Evolutionary conservation across 2,113 vertebrate species (phyloP).

Genomic region (Nothoprocta perdicaria): DNA sequence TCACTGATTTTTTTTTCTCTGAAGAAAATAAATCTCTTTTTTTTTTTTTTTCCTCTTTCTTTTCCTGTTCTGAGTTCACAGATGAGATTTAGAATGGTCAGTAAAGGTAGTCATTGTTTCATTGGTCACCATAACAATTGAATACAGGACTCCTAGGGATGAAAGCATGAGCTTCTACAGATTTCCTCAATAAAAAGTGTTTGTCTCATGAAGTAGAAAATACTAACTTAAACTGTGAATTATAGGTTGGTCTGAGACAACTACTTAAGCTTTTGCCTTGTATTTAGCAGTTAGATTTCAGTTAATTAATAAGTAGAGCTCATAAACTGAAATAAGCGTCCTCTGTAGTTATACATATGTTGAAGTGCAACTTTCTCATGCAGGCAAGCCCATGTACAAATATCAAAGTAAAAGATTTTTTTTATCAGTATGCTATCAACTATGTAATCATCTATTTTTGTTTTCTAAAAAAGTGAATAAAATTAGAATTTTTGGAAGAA

Average conservation of each 20-base stretch:
- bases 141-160: neutral
- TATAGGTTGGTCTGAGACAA: neutral
- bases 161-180: neutral
- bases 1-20: neutral
- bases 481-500: neutral
- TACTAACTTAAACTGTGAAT: neutral
- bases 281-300: neutral
- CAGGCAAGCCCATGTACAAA: neutral
- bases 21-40: neutral
- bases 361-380: neutral
- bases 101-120: neutral
- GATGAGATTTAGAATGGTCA: neutral
- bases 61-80: neutral
- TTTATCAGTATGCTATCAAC: neutral
- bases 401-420: neutral
- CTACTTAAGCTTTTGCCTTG: neutral
- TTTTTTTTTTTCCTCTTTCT: neutral
- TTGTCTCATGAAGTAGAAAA: neutral
- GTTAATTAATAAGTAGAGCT: neutral
- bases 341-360: neutral
- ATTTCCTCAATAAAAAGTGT: neutral
- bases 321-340: neutral
- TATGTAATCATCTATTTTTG: neutral
- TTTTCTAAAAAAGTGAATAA: neutral
- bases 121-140: neutral